These are phyloP conservation scores for Strigamia maritima DNA, from an alignment of 2,888 invertebrate species.

Conservation along the genomic window DNA sequence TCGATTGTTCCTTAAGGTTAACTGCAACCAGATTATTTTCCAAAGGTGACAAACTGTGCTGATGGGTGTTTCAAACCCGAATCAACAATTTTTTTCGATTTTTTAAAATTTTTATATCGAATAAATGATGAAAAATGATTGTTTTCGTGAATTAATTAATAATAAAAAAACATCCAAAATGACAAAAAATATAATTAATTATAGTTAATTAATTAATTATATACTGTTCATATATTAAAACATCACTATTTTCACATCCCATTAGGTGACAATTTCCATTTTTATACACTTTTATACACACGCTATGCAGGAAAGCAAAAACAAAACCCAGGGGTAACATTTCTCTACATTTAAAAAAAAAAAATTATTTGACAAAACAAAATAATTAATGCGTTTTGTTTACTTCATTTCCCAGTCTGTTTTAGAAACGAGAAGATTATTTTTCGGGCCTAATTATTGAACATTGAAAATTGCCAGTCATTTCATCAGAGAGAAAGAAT, in stretches of 20 bases:
- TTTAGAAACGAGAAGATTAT: not conserved
- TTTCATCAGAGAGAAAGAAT: not conserved
- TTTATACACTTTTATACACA: not conserved
- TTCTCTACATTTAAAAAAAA: no score
- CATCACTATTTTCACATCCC: not conserved
- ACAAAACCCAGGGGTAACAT: not conserved
- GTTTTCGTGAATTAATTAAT: no score
- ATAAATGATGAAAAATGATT: no score
- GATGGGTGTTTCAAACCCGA: not conserved
- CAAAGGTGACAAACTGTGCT: not conserved
- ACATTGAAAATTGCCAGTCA: constrained; percentile 19
- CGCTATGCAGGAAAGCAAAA: no score
- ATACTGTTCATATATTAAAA: no score
- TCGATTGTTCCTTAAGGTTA: constrained; percentile 3
- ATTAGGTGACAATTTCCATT: not conserved
- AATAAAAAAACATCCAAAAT: no score
- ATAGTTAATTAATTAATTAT: no score
- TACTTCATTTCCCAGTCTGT: not conserved
- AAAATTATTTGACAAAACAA: not conserved
- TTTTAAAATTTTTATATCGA: no score
- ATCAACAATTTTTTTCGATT: no score
- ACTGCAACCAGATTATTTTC: constrained; percentile 18
- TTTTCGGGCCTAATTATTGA: not conserved
- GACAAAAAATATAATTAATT: no score
- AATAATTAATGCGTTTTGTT: not conserved